A percentile compares a stretch with the other conserved stretches of the same genome.
phyloP scores from a whole-genome alignment of 2,113 vertebrate genomes.

The Dicaeum eximium region DNA sequence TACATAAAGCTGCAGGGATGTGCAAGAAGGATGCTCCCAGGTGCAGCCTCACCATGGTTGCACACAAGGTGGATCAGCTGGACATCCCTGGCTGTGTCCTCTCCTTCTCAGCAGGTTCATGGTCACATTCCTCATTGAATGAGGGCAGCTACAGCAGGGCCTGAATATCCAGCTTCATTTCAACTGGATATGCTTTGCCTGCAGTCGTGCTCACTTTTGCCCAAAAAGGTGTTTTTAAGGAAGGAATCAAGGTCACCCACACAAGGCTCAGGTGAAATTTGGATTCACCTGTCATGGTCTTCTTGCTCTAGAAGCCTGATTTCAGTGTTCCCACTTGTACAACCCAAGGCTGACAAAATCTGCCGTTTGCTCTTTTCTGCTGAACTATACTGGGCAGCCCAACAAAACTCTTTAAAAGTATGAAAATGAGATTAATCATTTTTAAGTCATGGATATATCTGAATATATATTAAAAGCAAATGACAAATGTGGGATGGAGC shows the following conservation, averaged over 20 bases:
- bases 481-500: neutral
- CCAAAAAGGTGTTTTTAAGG: neutral
- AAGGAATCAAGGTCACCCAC: neutral
- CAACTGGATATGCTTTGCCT: neutral
- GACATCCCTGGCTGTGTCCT: neutral
- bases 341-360: neutral
- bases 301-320: neutral
- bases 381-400: neutral
- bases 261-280: neutral
- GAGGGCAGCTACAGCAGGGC: neutral
- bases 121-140: neutral
- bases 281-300: neutral
- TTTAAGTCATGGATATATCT: neutral
- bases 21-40: neutral
- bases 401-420: neutral
- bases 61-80: neutral
- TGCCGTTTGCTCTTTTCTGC: neutral
- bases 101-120: neutral
- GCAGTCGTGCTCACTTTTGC: neutral
- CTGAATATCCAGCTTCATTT: neutral
- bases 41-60: accelerated
- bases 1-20: neutral
- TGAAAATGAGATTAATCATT: neutral
- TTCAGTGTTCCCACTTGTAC: neutral
- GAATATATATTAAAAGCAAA: neutral